Base-by-base conservation (phyloP, 2,113 vertebrate genomes). In the Xenus cinereus region DNA sequence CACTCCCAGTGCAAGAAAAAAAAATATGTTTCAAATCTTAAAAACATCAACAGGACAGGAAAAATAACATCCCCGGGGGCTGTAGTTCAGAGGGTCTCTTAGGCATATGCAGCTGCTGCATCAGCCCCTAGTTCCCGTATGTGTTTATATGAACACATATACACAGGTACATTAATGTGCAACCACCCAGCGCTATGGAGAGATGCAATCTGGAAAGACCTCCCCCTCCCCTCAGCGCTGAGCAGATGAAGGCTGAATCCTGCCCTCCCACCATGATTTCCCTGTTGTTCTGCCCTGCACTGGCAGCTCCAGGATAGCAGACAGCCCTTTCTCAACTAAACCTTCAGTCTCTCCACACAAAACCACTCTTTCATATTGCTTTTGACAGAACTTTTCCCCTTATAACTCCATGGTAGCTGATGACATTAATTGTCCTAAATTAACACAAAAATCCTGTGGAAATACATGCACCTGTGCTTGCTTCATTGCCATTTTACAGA, bases 1-100 rank as follows among this genome's bases (percentile, higher is more conserved):
- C 30, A 23, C 30, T 53, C 41, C 37, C n/a, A 12, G 37, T 0
- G 5, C 21, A 35, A 88, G 50, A 27, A 39, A 53, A 66, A 46
- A 64, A 4, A 46, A 39, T 39, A 32, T 4, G 5, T 32, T 46
- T 77, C 12, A 59, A 66, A 32, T 11, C 28, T 39, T 66, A 21
- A 54, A 56, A 71, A 20, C 14, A 50, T 23, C 35, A 35, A 64
- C 14, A 20, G 62, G 20, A 27, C 32, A 57, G 17, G 62, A 57
- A 83, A 62, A 78, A 46, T 23, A 12, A 39, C 26, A 41, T 22
- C n/a, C 19, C 30, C 7, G 0, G 1, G 39, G 57, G 95, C 64
- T 39, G 54, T 93, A 97, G 98, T 98, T 99, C 98, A 89, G 98
- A 99, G 28, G 33, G 39, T n/a, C 27, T 45, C 45, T 51, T 20